Base-by-base conservation (phyloP, 2,888 invertebrate genomes). In the Latheticus oryzae region DNA sequence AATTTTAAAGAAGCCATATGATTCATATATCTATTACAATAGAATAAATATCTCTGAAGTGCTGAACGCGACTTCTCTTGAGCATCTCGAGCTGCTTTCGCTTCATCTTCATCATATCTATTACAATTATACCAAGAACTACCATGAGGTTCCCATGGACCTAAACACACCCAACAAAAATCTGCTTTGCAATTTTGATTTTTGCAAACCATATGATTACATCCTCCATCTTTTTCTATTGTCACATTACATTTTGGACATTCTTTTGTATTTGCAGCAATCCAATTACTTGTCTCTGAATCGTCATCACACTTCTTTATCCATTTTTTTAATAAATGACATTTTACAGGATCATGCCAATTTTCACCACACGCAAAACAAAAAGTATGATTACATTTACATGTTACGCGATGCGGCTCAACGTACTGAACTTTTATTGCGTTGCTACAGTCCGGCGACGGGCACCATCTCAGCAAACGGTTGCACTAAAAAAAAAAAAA, bases 271-370 rank as follows among this genome's bases (percentile, higher is more conserved):
- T 99, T 98, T 16, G 97, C 97, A 53, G 96, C 96, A 74, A 99
- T 97, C 98, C 98, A 99, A 78, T 98, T 98, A 5, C 96, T 95
- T 50, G 98, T 98, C 81, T 98, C 98, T 2, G 95, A 95, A 80
- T 99, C 98, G 77, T 99, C 98, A 78, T 96, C 97, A 81, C 97
- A 98, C 81, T 99, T 98, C 82, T 97, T 97, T 66, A 97, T 93
- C 98, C 98, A 99, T 78, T 92, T 93, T 74, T 88, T 88, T 11
- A 99, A 85, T 77, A 96, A 86, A 61, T 89, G 87, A 80, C 99
- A 99, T 69, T 92, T 91, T 30, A 98, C 97, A 15, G 98, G 98
- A 78, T 99, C 98, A 80, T 99, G 99, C 96, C 96, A 96, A 80
- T 93, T 93, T 81, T 95, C 95, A 12, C 95, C 95, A 80, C 97